These are phyloP conservation scores for Pterocles gutturalis DNA, from an alignment of 2,113 vertebrate species.

Conservation along the genomic window DNA sequence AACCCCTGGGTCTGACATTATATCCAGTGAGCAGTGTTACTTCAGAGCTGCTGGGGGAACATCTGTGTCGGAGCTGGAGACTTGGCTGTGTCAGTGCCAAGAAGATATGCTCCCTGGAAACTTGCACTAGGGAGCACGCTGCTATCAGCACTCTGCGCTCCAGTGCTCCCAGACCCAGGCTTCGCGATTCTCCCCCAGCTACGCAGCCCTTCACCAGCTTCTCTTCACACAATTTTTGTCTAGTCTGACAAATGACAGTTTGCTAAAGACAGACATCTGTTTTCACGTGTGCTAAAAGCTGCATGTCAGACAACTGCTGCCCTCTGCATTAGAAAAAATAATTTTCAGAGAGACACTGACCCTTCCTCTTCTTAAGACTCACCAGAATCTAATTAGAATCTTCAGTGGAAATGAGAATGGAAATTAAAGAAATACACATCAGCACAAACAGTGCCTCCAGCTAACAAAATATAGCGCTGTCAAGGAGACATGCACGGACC, in stretches of 20 bases:
- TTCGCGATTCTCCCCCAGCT: not conserved
- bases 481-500: not conserved
- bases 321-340: not conserved
- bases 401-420: slow-evolving; percentile 1
- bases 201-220: not conserved
- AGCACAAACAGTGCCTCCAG: not conserved
- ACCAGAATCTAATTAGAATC: not conserved
- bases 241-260: not conserved
- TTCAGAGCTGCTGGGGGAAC: slow-evolving; percentile 53
- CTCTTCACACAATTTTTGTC: not conserved
- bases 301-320: slow-evolving; percentile 5
- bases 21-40: not conserved
- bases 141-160: not conserved
- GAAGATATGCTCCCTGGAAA: slow-evolving; percentile 73
- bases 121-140: slow-evolving; percentile 60
- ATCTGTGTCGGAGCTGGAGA: slow-evolving; percentile 54
- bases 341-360: not conserved
- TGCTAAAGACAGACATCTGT: not conserved
- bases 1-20: slow-evolving; percentile 28
- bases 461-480: not conserved
- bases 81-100: slow-evolving; percentile 70
- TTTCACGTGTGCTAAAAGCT: not conserved
- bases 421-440: slow-evolving; percentile 23
- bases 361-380: not conserved
- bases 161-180: not conserved